Evolutionary conservation across 2,797 vertebrate genomes (phyloP).

Genomic region (Dermochelys coriacea): DNA sequence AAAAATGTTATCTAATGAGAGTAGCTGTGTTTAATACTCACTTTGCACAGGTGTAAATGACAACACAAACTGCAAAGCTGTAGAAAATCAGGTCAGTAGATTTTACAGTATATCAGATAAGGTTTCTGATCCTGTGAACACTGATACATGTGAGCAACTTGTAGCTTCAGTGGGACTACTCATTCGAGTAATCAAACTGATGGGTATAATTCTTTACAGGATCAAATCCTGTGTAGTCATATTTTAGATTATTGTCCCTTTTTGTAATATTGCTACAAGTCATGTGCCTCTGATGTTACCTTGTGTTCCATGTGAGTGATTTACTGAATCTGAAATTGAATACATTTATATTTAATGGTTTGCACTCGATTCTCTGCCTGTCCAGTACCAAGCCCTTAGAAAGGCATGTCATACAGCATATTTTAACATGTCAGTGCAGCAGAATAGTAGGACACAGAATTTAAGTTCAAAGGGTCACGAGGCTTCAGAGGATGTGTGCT

Average conservation of each 20-base stretch:
- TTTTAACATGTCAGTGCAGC: conserved; percentile 31
- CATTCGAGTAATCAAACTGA: neutral
- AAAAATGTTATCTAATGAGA: fast-evolving
- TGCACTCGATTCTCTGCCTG: neutral
- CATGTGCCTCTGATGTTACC: neutral
- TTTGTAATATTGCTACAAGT: neutral
- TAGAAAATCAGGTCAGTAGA: neutral
- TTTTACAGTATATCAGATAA: conserved; percentile 13
- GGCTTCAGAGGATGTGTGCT: conserved; percentile 37
- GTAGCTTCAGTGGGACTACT: conserved; percentile 26
- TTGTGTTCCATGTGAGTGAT: neutral
- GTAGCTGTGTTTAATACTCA: fast-evolving
- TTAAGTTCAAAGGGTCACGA: conserved; percentile 51
- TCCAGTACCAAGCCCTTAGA: conserved; percentile 21
- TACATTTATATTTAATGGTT: conserved; percentile 29
- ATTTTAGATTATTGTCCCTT: neutral
- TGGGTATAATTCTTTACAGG: neutral
- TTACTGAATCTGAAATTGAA: neutral
- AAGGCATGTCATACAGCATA: neutral
- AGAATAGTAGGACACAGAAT: conserved; percentile 55
- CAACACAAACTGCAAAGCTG: neutral
- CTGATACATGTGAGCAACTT: neutral
- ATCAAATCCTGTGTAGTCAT: neutral
- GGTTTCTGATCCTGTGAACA: conserved; percentile 1
- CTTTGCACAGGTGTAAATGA: fast-evolving